These are phyloP conservation scores for Ictidomys tridecemlineatus DNA, from an alignment of 2,113 vertebrate species.

Conservation along the genomic window DNA sequence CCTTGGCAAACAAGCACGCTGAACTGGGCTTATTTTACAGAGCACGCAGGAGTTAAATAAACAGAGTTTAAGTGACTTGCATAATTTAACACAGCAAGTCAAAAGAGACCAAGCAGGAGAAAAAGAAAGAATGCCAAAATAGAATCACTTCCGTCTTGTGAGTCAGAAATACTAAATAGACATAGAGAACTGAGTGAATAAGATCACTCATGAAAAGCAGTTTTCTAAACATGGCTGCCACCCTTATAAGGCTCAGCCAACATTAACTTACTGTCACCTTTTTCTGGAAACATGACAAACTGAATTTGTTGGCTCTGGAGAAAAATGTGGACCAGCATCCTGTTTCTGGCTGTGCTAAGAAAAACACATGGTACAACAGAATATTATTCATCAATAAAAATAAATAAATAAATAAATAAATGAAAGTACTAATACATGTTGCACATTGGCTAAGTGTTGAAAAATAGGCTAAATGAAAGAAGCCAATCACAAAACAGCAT, in stretches of 20 bases:
- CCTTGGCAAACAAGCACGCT: constrained; percentile 66
- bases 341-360: constrained; percentile 30
- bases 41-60: constrained; percentile 72
- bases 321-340: neutral
- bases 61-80: constrained; percentile 77
- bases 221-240: constrained; percentile 57
- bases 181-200: constrained; percentile 57
- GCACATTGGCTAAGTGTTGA: neutral
- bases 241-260: constrained; percentile 46
- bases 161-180: constrained; percentile 68
- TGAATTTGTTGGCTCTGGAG: constrained; percentile 68
- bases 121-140: constrained; percentile 72
- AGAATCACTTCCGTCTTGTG: constrained; percentile 76
- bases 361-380: constrained; percentile 33
- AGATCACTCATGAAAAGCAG: constrained; percentile 69
- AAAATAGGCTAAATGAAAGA: neutral
- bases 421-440: neutral
- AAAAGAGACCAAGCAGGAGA: constrained; percentile 66
- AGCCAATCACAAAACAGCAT: neutral
- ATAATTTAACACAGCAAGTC: constrained; percentile 71
- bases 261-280: constrained; percentile 71
- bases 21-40: constrained; percentile 62
- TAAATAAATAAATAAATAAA: neutral
- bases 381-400: constrained; percentile 64
- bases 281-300: constrained; percentile 67